Base-by-base conservation (phyloP, 2,797 vertebrate species). In the Clarias pachynema region DNA sequence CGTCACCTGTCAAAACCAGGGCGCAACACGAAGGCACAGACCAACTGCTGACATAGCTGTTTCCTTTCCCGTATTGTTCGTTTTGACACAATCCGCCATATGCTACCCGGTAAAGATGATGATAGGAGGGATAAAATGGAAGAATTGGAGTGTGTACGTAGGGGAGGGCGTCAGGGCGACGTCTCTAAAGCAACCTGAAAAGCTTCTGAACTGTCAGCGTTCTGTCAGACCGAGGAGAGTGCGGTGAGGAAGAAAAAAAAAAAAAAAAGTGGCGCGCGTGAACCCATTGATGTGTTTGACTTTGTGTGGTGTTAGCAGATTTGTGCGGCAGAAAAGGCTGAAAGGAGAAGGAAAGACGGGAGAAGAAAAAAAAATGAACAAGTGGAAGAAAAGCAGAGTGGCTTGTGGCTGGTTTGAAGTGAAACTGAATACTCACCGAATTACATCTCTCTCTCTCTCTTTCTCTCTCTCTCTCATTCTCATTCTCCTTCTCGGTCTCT, bases 131-230 rank as follows among this genome's bases (percentile, higher is more conserved):
- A 97, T 95, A 95, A 97, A 97, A 96, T 95, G 95, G 95, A 95
- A 94, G 94, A 94, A 65, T 84, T 86, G 89, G 85, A 60, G 89
- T 86, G 89, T 90, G 86, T 85, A 87, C 87, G 89, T 80, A 44
- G 56, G 79, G 88, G 88, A 85, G 87, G 89, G 90, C 91, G 93
- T 90, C 91, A 90, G 91, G 92, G 90, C 87, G 89, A 92, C 91
- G 90, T 93, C 93, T 93, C 91, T 89, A 92, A 93, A 94, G 92
- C 92, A 91, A 89, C 90, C 90, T 93, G 93, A 94, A 94, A 95
- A 95, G 94, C 94, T 95, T 95, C 94, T 95, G 96, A 97, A 97
- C 96, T 96, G 97, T 98, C 97, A 99, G 97, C 97, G 92, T 97
- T 97, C 96, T 98, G 98, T 97, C 97, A 97, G 95, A 91, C 93